Base-by-base conservation (phyloP, 2,888 invertebrate genomes). In the Hyles lineata region DNA sequence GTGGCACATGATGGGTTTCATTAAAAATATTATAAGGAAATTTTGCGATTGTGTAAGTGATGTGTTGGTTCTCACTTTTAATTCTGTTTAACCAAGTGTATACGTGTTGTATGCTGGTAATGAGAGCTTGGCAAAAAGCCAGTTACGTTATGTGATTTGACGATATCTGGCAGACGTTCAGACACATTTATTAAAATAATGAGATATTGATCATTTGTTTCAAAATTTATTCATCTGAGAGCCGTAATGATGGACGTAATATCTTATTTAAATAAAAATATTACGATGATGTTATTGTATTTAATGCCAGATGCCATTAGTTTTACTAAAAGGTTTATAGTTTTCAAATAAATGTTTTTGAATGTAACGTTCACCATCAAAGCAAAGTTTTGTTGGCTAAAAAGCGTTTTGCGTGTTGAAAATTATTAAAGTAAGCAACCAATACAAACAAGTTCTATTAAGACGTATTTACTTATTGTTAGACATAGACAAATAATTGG, bases 21-120 rank as follows among this genome's bases (percentile, higher is more conserved):
- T 82, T 21, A 79, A 76, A 71, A 78, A 76, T 58, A 72, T 82
- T 58, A 72, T 82, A 59, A 76, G 79, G 63, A 82, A 80, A 50
- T 73, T 82, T 19, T 80, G 76, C 73, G 74, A 74, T 23, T 76
- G 73, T 75, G 83, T 82, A 72, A 83, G 82, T 80, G 72, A 59
- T 61, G 19, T 69, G 19, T 62, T 50, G 29, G 55, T 55, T 67
- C 55, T n/a, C 17, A 17, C 70, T 35, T 72, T 50, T 29, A 4
- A 32, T 29, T 29, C 8, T 43, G 43, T n/a, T 69, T 29, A 3
- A 59, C 23, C 4, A 17, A 35, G 35, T 63, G 35, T 63, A 15
- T 21, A 1, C n/a, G 35, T 9, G 19, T 63, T 63, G 35, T 63
- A 21, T 21, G 11, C 3, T 63, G 21, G 35, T 63, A 21, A 63